Evolutionary conservation across 2,113 vertebrate species (phyloP).

Genomic region (Coryphaenoides rupestris): DNA sequence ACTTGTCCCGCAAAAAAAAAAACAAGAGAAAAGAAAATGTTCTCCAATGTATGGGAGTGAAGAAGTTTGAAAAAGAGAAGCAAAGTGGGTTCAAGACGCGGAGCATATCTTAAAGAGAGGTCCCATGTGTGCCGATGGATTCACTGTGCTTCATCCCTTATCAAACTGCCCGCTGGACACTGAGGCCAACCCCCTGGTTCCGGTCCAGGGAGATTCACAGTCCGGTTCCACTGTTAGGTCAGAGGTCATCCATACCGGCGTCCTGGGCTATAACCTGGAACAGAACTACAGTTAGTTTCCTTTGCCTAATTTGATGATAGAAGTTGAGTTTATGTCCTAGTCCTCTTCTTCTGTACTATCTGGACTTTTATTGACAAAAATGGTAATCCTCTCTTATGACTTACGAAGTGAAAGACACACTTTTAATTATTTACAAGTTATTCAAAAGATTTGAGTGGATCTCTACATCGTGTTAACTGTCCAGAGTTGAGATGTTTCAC

Average conservation of each 20-base stretch:
- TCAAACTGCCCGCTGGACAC: conserved; percentile 65
- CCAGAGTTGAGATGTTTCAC: too few species aligned
- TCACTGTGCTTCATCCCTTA: conserved; percentile 61
- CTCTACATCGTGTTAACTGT: too few species aligned
- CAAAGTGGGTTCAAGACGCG: conserved; percentile 46
- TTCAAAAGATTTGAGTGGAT: too few species aligned
- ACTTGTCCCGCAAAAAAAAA: too few species aligned
- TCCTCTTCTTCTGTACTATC: too few species aligned
- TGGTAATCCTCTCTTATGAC: too few species aligned
- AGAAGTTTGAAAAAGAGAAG: conserved; percentile 18
- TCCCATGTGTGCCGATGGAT: conserved; percentile 63
- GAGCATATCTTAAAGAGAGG: conserved; percentile 53
- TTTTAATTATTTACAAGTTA: too few species aligned
- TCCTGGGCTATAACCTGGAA: conserved; percentile 59
- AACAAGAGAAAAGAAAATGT: too few species aligned
- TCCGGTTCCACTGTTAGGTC: conserved; percentile 60
- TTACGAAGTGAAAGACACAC: too few species aligned
- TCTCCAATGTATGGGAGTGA: conserved; percentile 7
- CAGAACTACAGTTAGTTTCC: conserved; percentile 34
- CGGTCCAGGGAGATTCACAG: conserved; percentile 64
- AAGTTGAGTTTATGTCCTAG: too few species aligned
- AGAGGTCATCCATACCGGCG: conserved; percentile 55
- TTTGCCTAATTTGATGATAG: background rate
- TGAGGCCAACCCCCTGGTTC: conserved; percentile 39
- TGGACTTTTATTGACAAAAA: too few species aligned